Conservation (phyloP, 2,797 vertebrate genomes). For the Gymnopithys bicolor region DNA sequence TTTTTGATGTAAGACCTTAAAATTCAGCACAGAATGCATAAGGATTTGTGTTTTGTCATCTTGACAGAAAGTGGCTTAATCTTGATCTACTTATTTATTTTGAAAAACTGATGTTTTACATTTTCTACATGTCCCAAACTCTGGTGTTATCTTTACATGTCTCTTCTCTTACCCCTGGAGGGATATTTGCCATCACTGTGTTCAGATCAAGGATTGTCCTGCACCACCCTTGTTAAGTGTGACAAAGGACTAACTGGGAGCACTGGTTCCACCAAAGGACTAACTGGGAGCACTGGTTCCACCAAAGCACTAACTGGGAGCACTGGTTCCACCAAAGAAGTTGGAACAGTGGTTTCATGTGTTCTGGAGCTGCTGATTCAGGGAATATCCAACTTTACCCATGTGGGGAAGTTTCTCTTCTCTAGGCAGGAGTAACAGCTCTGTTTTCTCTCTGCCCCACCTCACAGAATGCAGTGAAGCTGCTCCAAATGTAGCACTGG, state of each 20-base stretch:
- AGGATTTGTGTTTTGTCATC: not conserved
- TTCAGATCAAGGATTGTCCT: too few species aligned
- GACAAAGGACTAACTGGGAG: too few species aligned
- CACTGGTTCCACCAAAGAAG: too few species aligned
- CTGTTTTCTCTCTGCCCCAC: not conserved
- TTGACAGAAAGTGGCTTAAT: not conserved
- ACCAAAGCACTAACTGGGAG: too few species aligned
- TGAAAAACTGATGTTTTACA: fast-evolving
- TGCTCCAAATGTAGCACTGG: not conserved
- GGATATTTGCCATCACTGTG: fast-evolving
- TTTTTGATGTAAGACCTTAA: not conserved
- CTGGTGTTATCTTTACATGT: not conserved
- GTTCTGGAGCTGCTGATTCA: not conserved
- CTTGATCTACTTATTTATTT: not conserved
- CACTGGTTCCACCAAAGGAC: too few species aligned
- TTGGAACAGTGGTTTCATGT: too few species aligned
- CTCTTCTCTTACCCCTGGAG: not conserved
- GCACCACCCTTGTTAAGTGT: not conserved
- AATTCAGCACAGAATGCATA: not conserved
- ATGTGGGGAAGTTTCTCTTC: fast-evolving
- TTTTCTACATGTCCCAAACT: not conserved
- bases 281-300: not conserved
- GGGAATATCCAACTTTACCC: not conserved
- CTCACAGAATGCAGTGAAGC: not conserved
- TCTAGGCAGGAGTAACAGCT: not conserved